Evolutionary conservation across 2,888 invertebrate genomes (phyloP).

Genomic region (Eremobia ochroleuca): DNA sequence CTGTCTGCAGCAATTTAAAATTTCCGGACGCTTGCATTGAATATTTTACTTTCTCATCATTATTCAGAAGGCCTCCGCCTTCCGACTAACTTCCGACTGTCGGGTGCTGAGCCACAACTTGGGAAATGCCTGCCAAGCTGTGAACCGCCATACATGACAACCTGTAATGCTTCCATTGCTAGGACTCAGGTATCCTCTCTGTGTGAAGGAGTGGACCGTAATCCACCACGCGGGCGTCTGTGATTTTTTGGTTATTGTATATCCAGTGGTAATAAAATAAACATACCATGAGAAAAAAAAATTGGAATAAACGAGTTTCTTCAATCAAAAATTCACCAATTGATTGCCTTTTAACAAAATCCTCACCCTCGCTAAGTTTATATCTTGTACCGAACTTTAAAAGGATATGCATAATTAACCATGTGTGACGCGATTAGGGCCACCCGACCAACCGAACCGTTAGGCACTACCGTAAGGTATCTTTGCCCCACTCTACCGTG

Average conservation of each 20-base stretch:
- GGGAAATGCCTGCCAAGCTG: neutral
- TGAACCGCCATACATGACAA: neutral
- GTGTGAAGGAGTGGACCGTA: neutral
- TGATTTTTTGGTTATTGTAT: neutral
- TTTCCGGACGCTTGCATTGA: neutral
- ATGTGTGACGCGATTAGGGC: constrained; percentile 85
- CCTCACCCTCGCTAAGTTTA: neutral
- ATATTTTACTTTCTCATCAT: neutral
- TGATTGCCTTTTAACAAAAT: neutral
- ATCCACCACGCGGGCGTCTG: neutral
- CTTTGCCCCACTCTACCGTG: constrained; percentile 68
- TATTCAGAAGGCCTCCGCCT: neutral
- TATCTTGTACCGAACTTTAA: constrained; percentile 66
- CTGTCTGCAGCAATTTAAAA: neutral
- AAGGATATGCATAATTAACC: constrained; percentile 87
- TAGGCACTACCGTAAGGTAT: constrained; percentile 70
- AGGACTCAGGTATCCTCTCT: neutral
- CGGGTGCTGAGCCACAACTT: neutral
- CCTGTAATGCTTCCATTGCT: neutral
- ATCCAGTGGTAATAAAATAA: neutral
- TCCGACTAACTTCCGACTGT: neutral
- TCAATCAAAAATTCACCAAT: neutral
- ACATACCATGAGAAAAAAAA: neutral
- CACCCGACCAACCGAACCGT: constrained; percentile 74
- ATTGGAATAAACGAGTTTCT: neutral